phyloP scores from a whole-genome alignment of 2,888 invertebrate species.

The Tubiluchus corallicola region DNA sequence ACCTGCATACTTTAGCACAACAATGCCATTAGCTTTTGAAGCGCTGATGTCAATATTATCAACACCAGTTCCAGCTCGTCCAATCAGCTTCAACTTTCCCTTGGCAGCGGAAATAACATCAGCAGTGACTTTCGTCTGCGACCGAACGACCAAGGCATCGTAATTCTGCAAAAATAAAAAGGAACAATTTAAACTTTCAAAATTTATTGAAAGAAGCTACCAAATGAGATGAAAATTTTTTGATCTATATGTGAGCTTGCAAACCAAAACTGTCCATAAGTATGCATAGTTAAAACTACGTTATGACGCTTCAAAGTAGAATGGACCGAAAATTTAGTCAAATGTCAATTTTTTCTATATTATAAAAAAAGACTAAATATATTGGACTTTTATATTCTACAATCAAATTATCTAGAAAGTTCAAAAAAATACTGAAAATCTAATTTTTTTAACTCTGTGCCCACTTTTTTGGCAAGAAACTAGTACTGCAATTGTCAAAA shows the following conservation, averaged over 20 bases:
- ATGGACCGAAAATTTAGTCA: no score
- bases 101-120: slow-evolving; percentile 57
- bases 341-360: background rate
- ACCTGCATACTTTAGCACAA: slow-evolving; percentile 92
- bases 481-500: no score
- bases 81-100: slow-evolving; percentile 60
- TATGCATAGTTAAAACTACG: no score
- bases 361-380: slow-evolving; percentile 1
- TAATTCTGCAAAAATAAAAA: slow-evolving; percentile 43
- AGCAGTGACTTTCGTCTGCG: slow-evolving; percentile 79
- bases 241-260: background rate
- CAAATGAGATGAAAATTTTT: slow-evolving; percentile 4
- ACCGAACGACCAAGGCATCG: slow-evolving; percentile 77
- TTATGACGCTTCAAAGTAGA: no score
- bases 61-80: slow-evolving; percentile 92
- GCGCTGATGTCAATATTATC: slow-evolving; percentile 86
- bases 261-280: no score
- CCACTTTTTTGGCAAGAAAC: no score
- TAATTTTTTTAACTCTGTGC: background rate
- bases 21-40: slow-evolving; percentile 60
- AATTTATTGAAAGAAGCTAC: slow-evolving; percentile 16
- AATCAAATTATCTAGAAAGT: no score
- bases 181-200: slow-evolving; percentile 4
- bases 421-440: no score
- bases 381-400: no score